Percentiles rank a stretch among this genome's conserved stretches.
These are phyloP conservation scores for Hiodon tergisus DNA, from an alignment of 2,113 vertebrate genomes.

Conservation along the genomic window DNA sequence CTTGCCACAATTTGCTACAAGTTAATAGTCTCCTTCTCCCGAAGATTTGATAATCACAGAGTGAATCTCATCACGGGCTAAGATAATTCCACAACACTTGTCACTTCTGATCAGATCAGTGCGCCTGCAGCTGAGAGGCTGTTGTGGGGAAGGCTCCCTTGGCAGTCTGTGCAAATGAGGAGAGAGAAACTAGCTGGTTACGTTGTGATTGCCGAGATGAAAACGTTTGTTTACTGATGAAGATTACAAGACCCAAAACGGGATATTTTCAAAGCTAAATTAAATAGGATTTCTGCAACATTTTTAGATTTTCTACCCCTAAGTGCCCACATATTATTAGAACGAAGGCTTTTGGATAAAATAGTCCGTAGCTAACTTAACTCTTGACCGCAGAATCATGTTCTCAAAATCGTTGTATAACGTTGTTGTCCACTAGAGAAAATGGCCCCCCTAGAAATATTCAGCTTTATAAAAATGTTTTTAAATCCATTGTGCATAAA, in stretches of 20 bases:
- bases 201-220: conserved; percentile 14
- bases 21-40: conserved; percentile 64
- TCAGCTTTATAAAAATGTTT: too few relatives aligned
- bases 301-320: too few relatives aligned
- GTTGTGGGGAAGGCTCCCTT: not conserved
- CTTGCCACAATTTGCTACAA: conserved; percentile 67
- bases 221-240: conserved; percentile 20
- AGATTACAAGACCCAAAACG: conserved; percentile 17
- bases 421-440: too few relatives aligned
- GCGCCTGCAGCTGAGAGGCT: conserved; percentile 16
- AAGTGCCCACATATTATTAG: too few relatives aligned
- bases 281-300: too few relatives aligned
- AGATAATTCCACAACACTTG: conserved; percentile 36
- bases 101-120: conserved; percentile 38
- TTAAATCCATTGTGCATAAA: too few relatives aligned
- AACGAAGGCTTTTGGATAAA: too few relatives aligned
- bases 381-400: too few relatives aligned
- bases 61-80: conserved; percentile 24
- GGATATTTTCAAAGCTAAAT: not conserved
- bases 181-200: not conserved
- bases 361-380: too few relatives aligned
- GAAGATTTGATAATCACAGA: conserved; percentile 42
- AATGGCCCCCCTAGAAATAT: too few relatives aligned
- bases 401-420: too few relatives aligned
- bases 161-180: not conserved